phyloP scores from a whole-genome alignment of 2,888 invertebrate genomes.

The Lithophane semibrunnea region DNA sequence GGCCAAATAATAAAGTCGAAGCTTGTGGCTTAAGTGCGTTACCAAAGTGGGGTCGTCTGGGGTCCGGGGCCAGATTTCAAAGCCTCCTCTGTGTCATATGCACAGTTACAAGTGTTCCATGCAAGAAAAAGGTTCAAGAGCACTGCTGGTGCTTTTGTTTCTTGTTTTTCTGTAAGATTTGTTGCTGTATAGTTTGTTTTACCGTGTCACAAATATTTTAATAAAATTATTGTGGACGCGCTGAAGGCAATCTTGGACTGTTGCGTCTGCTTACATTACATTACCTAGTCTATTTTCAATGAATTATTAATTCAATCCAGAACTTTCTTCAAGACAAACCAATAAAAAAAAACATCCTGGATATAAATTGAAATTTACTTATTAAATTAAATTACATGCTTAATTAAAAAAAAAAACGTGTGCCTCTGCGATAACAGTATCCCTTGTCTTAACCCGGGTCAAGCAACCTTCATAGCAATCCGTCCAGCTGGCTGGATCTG shows the following conservation, averaged over 20 bases:
- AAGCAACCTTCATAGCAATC: background rate
- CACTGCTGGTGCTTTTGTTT: background rate
- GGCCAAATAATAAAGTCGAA: constrained; percentile 42
- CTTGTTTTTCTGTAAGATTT: too few species aligned
- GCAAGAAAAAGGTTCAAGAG: background rate
- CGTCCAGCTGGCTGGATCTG: background rate
- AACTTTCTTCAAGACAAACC: constrained; percentile 1
- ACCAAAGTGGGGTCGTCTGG: constrained; percentile 53
- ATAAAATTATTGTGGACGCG: background rate
- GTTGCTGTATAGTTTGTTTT: background rate
- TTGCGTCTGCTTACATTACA: background rate
- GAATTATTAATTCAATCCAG: background rate
- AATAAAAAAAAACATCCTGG: background rate
- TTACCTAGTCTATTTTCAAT: background rate
- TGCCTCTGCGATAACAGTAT: background rate
- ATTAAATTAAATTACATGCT: too few species aligned
- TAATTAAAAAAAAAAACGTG: background rate
- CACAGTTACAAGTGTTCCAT: constrained; percentile 15
- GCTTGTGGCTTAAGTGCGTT: constrained; percentile 49
- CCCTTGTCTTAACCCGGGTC: background rate
- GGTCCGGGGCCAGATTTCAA: background rate
- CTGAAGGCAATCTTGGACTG: background rate
- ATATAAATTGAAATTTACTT: background rate
- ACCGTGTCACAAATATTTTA: background rate
- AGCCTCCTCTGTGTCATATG: constrained; percentile 39